Percentiles rank a stretch among this genome's conserved stretches.
phyloP scores from a whole-genome alignment of 1,140 invertebrate genomes.

The Ridgeia piscesae region DNA sequence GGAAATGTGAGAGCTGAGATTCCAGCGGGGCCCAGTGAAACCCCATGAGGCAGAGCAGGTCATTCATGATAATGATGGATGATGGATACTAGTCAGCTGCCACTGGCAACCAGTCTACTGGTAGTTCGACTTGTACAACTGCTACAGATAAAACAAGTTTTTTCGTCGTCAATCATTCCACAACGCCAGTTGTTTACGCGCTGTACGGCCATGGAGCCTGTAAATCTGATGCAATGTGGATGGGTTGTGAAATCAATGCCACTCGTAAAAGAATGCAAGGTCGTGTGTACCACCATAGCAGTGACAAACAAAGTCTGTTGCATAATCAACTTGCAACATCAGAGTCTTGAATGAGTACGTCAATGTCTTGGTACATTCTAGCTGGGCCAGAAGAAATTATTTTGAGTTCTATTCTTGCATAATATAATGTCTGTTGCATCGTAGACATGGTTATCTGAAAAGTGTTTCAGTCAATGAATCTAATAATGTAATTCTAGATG shows the following conservation, averaged over 20 bases:
- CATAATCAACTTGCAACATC: too few relatives aligned
- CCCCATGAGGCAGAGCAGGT: neutral
- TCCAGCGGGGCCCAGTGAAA: neutral
- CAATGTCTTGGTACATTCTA: too few relatives aligned
- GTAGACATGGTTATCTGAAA: too few relatives aligned
- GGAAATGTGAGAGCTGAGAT: neutral
- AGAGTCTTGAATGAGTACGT: too few relatives aligned
- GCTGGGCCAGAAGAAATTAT: too few relatives aligned
- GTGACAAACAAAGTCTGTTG: neutral
- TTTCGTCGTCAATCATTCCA: neutral
- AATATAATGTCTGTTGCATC: too few relatives aligned
- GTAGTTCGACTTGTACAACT: too few relatives aligned
- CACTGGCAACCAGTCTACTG: neutral
- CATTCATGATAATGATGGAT: neutral
- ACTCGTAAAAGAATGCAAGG: neutral
- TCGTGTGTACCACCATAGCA: neutral
- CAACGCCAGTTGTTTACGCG: neutral
- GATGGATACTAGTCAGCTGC: neutral
- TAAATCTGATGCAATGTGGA: neutral
- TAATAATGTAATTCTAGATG: too few relatives aligned
- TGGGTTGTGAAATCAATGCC: neutral
- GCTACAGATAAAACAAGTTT: neutral
- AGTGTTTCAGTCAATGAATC: too few relatives aligned
- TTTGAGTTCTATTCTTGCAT: too few relatives aligned
- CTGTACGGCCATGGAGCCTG: too few relatives aligned